A percentile compares a stretch with the other conserved stretches of the same genome.
Conservation (phyloP, 2,888 invertebrate species). For the Dicycla oo region DNA sequence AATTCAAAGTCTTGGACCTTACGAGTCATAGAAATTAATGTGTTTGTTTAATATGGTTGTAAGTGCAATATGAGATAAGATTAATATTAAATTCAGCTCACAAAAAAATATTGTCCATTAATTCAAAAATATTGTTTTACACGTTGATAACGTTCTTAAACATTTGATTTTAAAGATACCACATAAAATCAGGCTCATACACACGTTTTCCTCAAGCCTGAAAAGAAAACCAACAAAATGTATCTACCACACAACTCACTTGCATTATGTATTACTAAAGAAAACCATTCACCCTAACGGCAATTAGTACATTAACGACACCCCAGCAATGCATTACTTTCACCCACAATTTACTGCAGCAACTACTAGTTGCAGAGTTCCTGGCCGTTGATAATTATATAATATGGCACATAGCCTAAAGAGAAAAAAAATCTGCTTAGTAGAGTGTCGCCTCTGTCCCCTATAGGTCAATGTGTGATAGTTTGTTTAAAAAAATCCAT, state of each 20-base stretch:
- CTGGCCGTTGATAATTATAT: no score
- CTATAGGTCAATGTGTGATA: no score
- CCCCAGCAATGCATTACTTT: constrained; percentile 31
- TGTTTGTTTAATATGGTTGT: background rate
- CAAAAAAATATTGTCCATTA: background rate
- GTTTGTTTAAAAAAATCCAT: no score
- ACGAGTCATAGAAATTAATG: background rate
- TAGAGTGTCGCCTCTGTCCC: no score
- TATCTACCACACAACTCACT: background rate
- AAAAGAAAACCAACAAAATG: background rate
- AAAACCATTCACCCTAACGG: constrained; percentile 16
- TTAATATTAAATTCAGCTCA: no score
- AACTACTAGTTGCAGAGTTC: no score
- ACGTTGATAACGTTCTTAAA: background rate
- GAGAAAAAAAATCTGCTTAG: no score
- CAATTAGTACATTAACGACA: constrained; percentile 12
- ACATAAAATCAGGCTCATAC: background rate
- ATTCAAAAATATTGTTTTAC: background rate
- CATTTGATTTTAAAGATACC: background rate
- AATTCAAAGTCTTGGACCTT: background rate
- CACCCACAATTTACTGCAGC: constrained; percentile 32
- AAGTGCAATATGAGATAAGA: background rate
- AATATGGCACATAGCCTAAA: no score
- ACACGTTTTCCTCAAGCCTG: background rate
- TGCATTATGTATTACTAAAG: background rate